phyloP scores from a whole-genome alignment of 2,797 vertebrate genomes.

The Schizopygopsis pylzovi region DNA sequence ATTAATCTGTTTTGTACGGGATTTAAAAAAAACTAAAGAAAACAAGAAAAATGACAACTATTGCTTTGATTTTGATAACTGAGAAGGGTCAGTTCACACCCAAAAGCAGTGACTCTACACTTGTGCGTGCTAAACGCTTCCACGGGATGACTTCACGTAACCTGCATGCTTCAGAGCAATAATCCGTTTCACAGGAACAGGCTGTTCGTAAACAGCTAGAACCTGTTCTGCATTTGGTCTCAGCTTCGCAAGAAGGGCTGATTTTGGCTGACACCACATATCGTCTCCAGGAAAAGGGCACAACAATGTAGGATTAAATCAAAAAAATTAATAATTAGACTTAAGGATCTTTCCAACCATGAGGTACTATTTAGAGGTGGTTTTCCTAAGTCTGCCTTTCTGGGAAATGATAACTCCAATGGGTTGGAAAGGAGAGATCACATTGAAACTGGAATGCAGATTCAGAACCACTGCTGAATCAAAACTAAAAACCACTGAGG shows the following conservation, averaged over 20 bases:
- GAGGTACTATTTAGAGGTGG: conserved; percentile 64
- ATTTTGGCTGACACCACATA: conserved; percentile 67
- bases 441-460: conserved; percentile 65
- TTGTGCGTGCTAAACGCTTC: neutral
- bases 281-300: conserved; percentile 45
- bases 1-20: neutral
- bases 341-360: conserved; percentile 51
- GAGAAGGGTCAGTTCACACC: conserved; percentile 56
- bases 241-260: conserved; percentile 59
- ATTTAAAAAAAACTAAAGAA: neutral
- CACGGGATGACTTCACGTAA: conserved; percentile 19
- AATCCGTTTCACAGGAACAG: conserved; percentile 30
- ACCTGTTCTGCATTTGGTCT: conserved; percentile 49
- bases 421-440: conserved; percentile 18
- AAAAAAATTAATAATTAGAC: conserved; percentile 57
- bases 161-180: conserved; percentile 29
- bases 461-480: conserved; percentile 35
- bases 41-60: conserved; percentile 61
- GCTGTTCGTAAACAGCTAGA: conserved; percentile 42
- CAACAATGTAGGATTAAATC: conserved; percentile 44
- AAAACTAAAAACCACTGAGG: conserved; percentile 24
- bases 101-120: conserved; percentile 22
- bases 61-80: conserved; percentile 76
- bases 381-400: conserved; percentile 32
- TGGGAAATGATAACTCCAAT: conserved; percentile 14